Conservation (phyloP, 2,113 vertebrate genomes). For the Rhadina sibilatrix region DNA sequence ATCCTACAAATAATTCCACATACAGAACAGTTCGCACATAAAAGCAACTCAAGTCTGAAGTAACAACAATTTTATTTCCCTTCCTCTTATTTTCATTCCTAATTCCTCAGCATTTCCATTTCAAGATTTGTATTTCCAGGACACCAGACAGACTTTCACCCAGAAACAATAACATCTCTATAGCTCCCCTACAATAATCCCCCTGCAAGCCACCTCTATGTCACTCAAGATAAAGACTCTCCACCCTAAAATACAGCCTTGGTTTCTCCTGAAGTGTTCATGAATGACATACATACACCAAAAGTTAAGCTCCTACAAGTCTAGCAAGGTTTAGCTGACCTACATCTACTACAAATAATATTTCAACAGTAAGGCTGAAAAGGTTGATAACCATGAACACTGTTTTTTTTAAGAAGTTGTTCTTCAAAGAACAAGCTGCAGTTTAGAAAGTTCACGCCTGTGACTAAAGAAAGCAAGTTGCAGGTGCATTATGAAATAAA, state of each 20-base stretch:
- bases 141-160: neutral
- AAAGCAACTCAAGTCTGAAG: neutral
- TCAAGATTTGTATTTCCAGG: neutral
- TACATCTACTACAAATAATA: neutral
- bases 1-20: neutral
- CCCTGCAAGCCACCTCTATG: neutral
- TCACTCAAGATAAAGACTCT: neutral
- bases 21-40: neutral
- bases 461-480: neutral
- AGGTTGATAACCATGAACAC: neutral
- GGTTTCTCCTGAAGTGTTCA: neutral
- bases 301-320: neutral
- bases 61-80: neutral
- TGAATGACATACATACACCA: neutral
- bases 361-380: neutral
- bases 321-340: neutral
- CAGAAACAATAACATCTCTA: neutral
- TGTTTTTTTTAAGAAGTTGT: neutral
- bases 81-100: neutral
- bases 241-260: neutral
- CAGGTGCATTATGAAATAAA: neutral
- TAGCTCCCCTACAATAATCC: neutral
- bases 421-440: neutral
- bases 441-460: neutral
- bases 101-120: neutral